Conservation (phyloP, 2,888 invertebrate genomes). For the Molorchus minor region DNA sequence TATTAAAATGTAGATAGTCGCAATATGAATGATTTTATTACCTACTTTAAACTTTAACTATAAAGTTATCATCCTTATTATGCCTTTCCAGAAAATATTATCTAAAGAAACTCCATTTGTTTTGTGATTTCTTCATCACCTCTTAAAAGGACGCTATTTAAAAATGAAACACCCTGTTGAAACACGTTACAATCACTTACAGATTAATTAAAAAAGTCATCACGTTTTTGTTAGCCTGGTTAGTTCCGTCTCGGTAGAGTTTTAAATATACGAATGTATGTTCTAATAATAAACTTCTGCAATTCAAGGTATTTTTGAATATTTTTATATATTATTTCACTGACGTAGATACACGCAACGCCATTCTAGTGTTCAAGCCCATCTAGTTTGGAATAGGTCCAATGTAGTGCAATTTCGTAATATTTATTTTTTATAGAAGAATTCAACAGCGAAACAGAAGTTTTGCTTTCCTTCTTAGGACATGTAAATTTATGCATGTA, state of each 20-base stretch:
- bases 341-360: not conserved
- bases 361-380: not conserved
- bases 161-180: too few species aligned
- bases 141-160: too few species aligned
- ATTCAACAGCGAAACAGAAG: too few species aligned
- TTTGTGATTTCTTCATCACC: too few species aligned
- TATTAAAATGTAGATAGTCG: too few species aligned
- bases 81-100: not conserved
- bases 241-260: not conserved
- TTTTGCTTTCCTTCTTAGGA: too few species aligned
- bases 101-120: too few species aligned
- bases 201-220: not conserved
- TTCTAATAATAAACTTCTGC: conserved; percentile 6
- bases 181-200: not conserved
- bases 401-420: conserved; percentile 10
- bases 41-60: too few species aligned
- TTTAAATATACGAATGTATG: not conserved
- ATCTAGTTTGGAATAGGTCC: conserved; percentile 20
- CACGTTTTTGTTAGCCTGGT: not conserved
- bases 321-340: conserved; percentile 10
- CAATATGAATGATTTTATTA: too few species aligned
- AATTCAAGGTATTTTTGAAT: not conserved
- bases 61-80: too few species aligned
- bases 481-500: too few species aligned
- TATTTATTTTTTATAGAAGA: conserved; percentile 15